These are phyloP conservation scores for Dynastes grantii DNA, from an alignment of 2,888 invertebrate species.

Conservation along the genomic window DNA sequence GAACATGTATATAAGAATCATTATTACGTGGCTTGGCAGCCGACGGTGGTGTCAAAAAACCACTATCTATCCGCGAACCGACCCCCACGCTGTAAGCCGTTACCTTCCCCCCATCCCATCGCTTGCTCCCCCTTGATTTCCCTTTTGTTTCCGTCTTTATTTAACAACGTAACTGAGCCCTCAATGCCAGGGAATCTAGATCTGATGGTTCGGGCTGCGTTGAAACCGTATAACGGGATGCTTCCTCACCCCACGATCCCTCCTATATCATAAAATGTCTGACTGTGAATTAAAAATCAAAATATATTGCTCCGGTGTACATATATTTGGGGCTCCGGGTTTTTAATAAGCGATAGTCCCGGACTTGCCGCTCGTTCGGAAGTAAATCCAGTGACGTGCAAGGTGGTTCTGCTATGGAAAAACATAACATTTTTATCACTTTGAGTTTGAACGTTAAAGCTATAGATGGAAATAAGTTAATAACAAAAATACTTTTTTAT, in stretches of 20 bases:
- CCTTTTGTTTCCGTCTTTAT: slow-evolving; percentile 45
- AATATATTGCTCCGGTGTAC: slow-evolving; percentile 67
- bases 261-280: slow-evolving; percentile 65
- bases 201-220: background rate
- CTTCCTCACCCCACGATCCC: slow-evolving; percentile 51
- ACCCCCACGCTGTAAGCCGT: background rate
- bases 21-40: slow-evolving; percentile 60
- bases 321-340: slow-evolving; percentile 65
- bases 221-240: background rate
- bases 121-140: slow-evolving; percentile 25
- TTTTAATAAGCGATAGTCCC: slow-evolving; percentile 62
- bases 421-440: too few relatives aligned
- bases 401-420: background rate
- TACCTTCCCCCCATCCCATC: background rate
- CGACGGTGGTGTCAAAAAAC: slow-evolving; percentile 44
- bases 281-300: slow-evolving; percentile 62
- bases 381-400: slow-evolving; percentile 59
- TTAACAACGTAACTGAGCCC: slow-evolving; percentile 20
- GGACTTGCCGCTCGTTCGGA: slow-evolving; percentile 40
- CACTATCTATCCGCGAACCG: slow-evolving; percentile 47
- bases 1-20: slow-evolving; percentile 64
- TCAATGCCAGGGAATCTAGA: background rate
- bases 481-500: too few relatives aligned
- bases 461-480: too few relatives aligned
- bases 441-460: too few relatives aligned